Base-by-base conservation (phyloP, 2,113 vertebrate genomes). In the Nothobranchius kuhntae region DNA sequence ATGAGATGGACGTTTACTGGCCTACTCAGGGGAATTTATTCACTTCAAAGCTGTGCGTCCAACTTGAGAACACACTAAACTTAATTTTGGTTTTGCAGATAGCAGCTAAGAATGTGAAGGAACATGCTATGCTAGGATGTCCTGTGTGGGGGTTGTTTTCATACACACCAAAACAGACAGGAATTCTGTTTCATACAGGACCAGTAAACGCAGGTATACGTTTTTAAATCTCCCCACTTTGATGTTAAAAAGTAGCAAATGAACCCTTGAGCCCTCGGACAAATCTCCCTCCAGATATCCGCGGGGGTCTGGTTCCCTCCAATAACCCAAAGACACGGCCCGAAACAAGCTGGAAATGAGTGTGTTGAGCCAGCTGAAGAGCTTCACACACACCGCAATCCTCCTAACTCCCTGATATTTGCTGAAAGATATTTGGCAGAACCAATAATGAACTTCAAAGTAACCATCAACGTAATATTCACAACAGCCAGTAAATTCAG, bases 381-480 rank as follows among this genome's bases (percentile, higher is more conserved):
- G 57, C 54, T 70, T 82, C 67, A 72, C 60, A 60, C 66, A 47
- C 60, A 57, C 64, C 73, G 10, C 70, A 67, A 79, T 75, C 77
- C 61, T 47, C 46, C 2, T 80, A 79, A 77, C 59, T 70, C 65
- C 30, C 40, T 61, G 75, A 82, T 60, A 65, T 78, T 68, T 65
- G 48, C 66, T 35, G 66, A 71, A 77, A 79, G 76, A 77, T 81
- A 78, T 87, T 81, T 71, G 61, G 73, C 68, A 53, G 84, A 87
- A 86, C 83, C 85, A 78, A 71, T 81, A 79, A 56, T 56, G 36
- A 7, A 68, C 82, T 89, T 91, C 78, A 73, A 86, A 85, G 86
- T 65, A 54, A 44, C 79, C 73, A 14, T 78, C 57, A 53, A 11
- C 71, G 70, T 70, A 75, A 83, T 75, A 79, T 79, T 70, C 78